Conservation (phyloP, 1,140 invertebrate genomes). For the Lepidurus packardi region DNA sequence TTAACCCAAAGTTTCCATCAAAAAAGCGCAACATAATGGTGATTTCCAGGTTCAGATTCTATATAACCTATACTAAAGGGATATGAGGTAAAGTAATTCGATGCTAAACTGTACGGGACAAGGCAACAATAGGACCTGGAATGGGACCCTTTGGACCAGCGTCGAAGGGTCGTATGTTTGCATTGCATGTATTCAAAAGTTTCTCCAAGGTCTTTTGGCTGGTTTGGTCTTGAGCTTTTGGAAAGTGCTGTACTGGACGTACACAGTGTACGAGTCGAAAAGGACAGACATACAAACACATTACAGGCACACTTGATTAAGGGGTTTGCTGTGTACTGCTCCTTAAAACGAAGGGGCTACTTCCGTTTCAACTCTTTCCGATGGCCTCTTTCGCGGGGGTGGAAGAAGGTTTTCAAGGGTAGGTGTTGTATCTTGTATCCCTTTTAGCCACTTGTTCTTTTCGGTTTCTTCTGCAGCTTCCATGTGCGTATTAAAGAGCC, state of each 20-base stretch:
- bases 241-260: background rate
- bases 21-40: too few species aligned
- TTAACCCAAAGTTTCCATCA: too few species aligned
- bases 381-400: background rate
- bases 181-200: background rate
- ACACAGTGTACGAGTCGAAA: background rate
- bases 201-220: background rate
- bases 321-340: background rate
- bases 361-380: background rate
- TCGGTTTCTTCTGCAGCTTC: background rate
- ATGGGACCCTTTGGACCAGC: background rate
- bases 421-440: background rate
- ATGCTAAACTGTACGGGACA: background rate
- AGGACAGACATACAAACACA: background rate
- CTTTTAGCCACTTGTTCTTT: background rate
- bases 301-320: constrained; percentile 7
- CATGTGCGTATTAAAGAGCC: background rate
- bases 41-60: background rate
- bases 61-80: background rate
- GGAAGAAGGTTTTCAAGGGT: background rate
- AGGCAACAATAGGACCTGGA: background rate
- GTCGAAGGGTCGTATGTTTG: background rate
- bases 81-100: background rate
- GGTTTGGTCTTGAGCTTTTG: background rate
- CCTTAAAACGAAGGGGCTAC: background rate